Evolutionary conservation across 2,888 invertebrate species (phyloP), one percentile per base, ranked within the genome.

Genomic region (Lumbricus terrestris): DNA sequence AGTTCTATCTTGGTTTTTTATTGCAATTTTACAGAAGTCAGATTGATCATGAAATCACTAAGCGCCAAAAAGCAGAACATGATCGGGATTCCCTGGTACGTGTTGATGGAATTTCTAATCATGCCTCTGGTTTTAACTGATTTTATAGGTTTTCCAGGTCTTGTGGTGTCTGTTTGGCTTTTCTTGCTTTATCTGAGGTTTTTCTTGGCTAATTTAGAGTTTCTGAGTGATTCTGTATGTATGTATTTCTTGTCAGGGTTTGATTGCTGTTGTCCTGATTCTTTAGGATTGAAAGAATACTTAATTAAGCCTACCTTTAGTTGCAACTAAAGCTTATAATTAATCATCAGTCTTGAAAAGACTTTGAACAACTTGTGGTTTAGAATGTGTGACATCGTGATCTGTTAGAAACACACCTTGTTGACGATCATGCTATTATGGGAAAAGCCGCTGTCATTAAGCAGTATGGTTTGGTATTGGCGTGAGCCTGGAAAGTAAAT

Each of bases 41-140:
- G 83, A 95, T 98, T 0, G 98, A 98, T 93, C 96, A 96, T 91
- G 98, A 98, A 93, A 97, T 97, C 93, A 96, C 96, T 91, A 96
- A 96, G 90, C 95, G 97, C 35, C 96, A 96, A 90, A 96, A 96
- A 93, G 96, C 96, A 0, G 96, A 97, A 94, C 96, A 96, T 92
- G 97, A 97, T 91, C 96, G 97, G 91, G 96, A 96, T 94, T 96
- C 96, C 93, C 95, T 97, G 96, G 97, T 97, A 95, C 95, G 95
- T 90, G 83, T 88, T n/a, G 69, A 69, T n/a, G 8, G n/a, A 69
- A 69, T 69, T 69, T 8, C 8, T 29, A 13, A 69, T 69, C 29
- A 3, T 16, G 29, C 23, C n/a, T 4, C 29, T 8, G 11, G 69
- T 69, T 1, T 69, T 47, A 40, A 40, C 40, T 4, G 15, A 16